Evolutionary conservation across 2,113 vertebrate species (phyloP).

Genomic region (Zapus hudsonius): DNA sequence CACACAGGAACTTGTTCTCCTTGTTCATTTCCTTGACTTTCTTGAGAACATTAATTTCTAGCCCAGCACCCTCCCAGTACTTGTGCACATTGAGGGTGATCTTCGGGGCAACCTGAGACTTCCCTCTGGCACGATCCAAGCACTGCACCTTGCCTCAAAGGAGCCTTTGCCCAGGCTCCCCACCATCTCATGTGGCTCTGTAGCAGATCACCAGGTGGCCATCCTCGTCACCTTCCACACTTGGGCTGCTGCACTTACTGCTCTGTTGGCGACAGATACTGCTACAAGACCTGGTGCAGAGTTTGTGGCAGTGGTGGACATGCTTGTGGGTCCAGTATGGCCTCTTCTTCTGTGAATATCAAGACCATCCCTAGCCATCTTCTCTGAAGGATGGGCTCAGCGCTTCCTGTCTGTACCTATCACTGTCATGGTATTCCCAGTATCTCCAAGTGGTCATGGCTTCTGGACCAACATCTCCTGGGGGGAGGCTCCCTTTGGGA

Average conservation of each 20-base stretch:
- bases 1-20: constrained; percentile 89
- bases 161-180: constrained; percentile 89
- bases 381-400: constrained; percentile 83
- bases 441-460: constrained; percentile 85
- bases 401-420: constrained; percentile 82
- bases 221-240: constrained; percentile 93
- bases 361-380: constrained; percentile 80
- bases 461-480: constrained; percentile 84
- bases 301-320: constrained; percentile 84
- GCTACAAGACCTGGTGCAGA: constrained; percentile 89
- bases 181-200: constrained; percentile 90
- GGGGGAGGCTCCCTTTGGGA: constrained; percentile 80
- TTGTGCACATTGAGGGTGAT: constrained; percentile 90
- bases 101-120: constrained; percentile 88
- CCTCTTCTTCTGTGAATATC: constrained; percentile 80
- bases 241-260: constrained; percentile 89
- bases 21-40: constrained; percentile 90
- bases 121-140: constrained; percentile 88
- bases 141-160: constrained; percentile 91
- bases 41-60: constrained; percentile 90
- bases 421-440: constrained; percentile 81
- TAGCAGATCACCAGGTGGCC: constrained; percentile 93
- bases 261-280: constrained; percentile 89
- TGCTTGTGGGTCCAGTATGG: constrained; percentile 79
- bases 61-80: constrained; percentile 88